These are phyloP conservation scores for Candoia aspera DNA, from an alignment of 2,113 vertebrate genomes.

Conservation along the genomic window DNA sequence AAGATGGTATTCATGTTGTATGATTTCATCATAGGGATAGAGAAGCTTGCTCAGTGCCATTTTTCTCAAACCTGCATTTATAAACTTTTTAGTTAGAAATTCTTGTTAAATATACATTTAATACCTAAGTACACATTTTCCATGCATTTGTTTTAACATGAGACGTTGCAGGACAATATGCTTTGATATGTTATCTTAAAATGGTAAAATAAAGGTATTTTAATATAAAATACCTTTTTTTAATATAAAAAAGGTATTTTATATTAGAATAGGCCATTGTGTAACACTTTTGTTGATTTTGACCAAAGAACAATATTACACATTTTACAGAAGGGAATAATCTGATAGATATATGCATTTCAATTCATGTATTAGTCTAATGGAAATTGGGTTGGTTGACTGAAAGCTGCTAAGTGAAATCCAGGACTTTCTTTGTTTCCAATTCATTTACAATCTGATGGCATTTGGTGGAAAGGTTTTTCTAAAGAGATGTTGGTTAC, in stretches of 20 bases:
- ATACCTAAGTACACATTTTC: neutral
- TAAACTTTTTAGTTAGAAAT: neutral
- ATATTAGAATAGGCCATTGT: neutral
- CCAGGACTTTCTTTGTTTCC: neutral
- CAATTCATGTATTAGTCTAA: neutral
- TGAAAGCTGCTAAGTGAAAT: neutral
- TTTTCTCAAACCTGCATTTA: neutral
- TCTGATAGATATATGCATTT: neutral
- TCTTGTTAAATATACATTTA: neutral
- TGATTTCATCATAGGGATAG: neutral
- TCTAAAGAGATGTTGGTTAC: neutral
- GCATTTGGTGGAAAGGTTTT: neutral
- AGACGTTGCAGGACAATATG: neutral
- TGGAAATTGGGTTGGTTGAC: neutral
- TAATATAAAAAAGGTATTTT: neutral
- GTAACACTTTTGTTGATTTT: neutral
- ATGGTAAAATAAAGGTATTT: no score
- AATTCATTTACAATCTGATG: neutral
- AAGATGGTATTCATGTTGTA: accelerated
- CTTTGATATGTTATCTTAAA: neutral
- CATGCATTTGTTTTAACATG: neutral
- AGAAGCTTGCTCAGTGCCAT: neutral
- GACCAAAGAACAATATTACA: neutral
- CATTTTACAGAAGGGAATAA: neutral
- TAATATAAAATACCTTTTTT: no score